phyloP scores from a whole-genome alignment of 1,140 invertebrate genomes.

The Diuraphis noxia region DNA sequence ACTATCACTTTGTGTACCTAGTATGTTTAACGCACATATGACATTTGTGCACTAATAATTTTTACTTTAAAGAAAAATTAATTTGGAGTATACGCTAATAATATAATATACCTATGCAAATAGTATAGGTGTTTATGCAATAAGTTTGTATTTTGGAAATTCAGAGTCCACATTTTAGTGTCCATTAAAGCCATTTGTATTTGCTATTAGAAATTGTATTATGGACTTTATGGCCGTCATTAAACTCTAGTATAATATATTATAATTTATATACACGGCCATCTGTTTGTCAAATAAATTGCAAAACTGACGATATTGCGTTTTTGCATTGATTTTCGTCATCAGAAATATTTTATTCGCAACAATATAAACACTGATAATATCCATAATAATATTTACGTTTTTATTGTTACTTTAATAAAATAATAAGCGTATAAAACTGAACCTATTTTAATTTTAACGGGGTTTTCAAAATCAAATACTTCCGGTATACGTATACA shows the following conservation, averaged over 20 bases:
- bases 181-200: not conserved
- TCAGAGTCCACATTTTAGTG: not conserved
- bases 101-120: not conserved
- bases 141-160: not conserved
- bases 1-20: not conserved
- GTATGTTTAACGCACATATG: not conserved
- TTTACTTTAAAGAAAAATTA: not conserved
- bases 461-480: not conserved
- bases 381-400: not conserved
- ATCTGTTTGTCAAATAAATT: not conserved
- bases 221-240: not conserved
- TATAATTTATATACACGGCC: not conserved
- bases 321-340: not conserved
- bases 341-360: not conserved
- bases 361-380: too few species aligned
- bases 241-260: not conserved
- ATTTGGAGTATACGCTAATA: not conserved
- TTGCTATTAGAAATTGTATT: not conserved
- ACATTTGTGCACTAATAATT: not conserved
- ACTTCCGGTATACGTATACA: not conserved
- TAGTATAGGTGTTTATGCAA: not conserved
- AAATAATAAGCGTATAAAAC: not conserved
- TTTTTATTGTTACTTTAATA: not conserved
- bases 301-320: not conserved
- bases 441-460: not conserved